These are phyloP conservation scores for Eutrigla gurnardus DNA, from an alignment of 2,797 vertebrate species.

Conservation along the genomic window DNA sequence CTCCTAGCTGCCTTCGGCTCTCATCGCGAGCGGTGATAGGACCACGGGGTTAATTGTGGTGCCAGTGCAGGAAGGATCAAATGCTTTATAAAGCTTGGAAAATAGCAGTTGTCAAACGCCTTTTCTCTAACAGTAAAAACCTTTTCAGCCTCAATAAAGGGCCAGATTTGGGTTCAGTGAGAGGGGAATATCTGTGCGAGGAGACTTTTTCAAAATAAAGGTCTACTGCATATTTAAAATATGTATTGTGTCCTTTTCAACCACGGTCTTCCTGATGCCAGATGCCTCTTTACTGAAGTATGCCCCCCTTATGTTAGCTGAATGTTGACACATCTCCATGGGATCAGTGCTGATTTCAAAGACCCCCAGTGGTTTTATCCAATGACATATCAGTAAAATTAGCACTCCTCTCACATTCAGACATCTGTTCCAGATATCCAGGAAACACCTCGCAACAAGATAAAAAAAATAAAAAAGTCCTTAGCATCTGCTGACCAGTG, in stretches of 20 bases:
- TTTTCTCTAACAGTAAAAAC: constrained; percentile 18
- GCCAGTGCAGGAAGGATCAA: constrained; percentile 26
- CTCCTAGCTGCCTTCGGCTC: constrained; percentile 33
- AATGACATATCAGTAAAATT: neutral
- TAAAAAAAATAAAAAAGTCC: constrained; percentile 11
- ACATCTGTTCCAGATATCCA: constrained; percentile 12
- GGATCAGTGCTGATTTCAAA: constrained; percentile 17
- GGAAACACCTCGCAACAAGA: constrained; percentile 6
- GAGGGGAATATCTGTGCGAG: neutral
- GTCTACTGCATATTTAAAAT: neutral
- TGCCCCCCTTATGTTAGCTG: neutral
- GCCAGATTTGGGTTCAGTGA: neutral
- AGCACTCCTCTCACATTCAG: constrained; percentile 3
- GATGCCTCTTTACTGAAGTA: neutral
- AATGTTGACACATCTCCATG: constrained; percentile 19
- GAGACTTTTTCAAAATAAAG: neutral
- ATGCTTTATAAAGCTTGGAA: constrained; percentile 33
- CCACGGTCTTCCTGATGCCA: neutral
- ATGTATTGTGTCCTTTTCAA: neutral
- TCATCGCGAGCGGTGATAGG: constrained; percentile 44
- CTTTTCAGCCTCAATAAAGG: constrained; percentile 15
- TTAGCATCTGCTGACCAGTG: constrained; percentile 5
- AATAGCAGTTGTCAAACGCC: constrained; percentile 29
- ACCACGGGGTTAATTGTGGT: constrained; percentile 61
- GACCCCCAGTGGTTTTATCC: neutral